Percentiles rank a stretch among this genome's conserved stretches.
These are phyloP conservation scores for Poecilia gillii DNA, from an alignment of 2,797 vertebrate species.

Conservation along the genomic window DNA sequence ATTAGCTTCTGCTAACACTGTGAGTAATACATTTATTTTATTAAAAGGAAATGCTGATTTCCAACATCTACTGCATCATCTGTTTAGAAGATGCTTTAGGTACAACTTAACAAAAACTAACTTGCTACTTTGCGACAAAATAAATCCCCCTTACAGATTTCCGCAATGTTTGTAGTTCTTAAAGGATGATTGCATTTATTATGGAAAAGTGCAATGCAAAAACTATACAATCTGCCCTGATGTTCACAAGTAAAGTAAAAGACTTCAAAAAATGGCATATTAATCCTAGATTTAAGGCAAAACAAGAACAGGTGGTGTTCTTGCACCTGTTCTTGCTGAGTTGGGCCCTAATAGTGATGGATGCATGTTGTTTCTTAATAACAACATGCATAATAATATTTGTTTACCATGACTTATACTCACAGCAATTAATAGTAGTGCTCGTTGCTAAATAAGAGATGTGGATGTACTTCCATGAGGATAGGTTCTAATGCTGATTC, in stretches of 20 bases:
- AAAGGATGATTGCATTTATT: neutral
- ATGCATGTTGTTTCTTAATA: no score
- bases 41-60: slow-evolving; percentile 3
- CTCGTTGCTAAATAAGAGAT: neutral
- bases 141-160: neutral
- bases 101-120: slow-evolving; percentile 23
- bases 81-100: slow-evolving; percentile 12
- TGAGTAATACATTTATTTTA: slow-evolving; percentile 28
- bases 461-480: neutral
- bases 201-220: neutral
- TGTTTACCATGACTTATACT: no score
- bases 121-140: neutral
- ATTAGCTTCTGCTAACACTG: slow-evolving; percentile 49
- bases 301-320: neutral
- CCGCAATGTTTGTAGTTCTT: neutral
- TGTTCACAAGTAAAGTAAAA: neutral
- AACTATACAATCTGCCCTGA: neutral
- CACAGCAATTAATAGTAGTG: no score
- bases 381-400: no score
- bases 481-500: neutral
- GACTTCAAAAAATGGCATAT: neutral
- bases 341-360: no score
- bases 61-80: slow-evolving; percentile 17
- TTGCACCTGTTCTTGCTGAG: no score
- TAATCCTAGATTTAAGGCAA: neutral